These are phyloP conservation scores for Burhinus oedicnemus DNA, from an alignment of 2,113 vertebrate species.

Conservation along the genomic window DNA sequence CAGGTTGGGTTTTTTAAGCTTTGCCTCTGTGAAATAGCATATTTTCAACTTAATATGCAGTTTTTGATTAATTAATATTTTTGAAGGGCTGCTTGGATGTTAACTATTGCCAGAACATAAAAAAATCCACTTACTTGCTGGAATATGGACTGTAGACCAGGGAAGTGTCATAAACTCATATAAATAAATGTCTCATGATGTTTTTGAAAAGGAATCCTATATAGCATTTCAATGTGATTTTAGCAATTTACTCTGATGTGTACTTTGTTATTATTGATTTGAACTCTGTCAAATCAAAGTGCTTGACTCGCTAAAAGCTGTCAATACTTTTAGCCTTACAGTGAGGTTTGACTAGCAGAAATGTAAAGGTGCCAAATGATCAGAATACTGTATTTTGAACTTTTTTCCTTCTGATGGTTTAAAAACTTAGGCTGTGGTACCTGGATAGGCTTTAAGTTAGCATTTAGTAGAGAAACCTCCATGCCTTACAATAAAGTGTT, in stretches of 20 bases:
- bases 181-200: background rate
- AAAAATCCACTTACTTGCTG: background rate
- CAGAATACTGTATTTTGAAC: background rate
- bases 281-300: constrained; percentile 16
- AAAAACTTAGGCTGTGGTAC: background rate
- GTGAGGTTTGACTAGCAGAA: background rate
- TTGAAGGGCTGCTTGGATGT: background rate
- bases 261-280: constrained; percentile 15
- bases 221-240: background rate
- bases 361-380: background rate
- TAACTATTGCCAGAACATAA: background rate
- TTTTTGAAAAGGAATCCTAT: background rate
- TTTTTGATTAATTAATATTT: background rate
- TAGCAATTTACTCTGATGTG: background rate
- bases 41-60: background rate
- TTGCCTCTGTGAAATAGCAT: background rate
- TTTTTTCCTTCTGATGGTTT: background rate
- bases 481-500: background rate
- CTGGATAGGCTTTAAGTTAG: background rate
- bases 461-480: background rate
- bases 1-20: background rate
- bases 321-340: background rate
- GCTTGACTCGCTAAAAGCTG: background rate
- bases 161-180: background rate
- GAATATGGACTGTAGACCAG: background rate